Base-by-base conservation (phyloP, 2,888 invertebrate genomes). In the Stomorhina lunata region DNA sequence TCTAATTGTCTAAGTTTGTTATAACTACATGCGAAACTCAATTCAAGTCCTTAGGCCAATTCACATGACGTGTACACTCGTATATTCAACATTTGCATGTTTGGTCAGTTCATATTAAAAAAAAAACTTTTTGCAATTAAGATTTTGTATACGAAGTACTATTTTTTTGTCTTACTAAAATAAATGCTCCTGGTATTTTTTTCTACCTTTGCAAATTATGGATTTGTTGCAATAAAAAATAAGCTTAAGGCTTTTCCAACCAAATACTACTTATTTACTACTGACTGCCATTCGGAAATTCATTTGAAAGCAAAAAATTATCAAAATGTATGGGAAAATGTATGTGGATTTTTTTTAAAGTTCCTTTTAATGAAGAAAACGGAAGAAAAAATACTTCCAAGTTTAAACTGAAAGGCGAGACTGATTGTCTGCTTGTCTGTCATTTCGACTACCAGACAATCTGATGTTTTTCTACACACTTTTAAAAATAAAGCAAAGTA, bases 191-290 rank as follows among this genome's bases (percentile, higher is more conserved):
- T n/a, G n/a, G 34, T 53, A 29, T 61, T 55, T 20, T 15, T 43
- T 2, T 20, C 9, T 59, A 61, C 29, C 37, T 61, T 72, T 9
- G 34, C 29, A 73, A 68, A 76, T 66, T 76, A 76, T 76, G 45
- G 75, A 22, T 59, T 65, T 34, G 17, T 43, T 48, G 10, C 17
- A n/a, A 20, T n/a, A 34, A 59, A 59, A 72, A 61, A 50, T 22
- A 27, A 7, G 61, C 73, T 68, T 43, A 53, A 45, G 80, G 79
- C 32, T 20, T 53, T 63, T 66, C 20, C 2, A 57, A 34, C 61
- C 25, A 69, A 69, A 20, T 43, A 63, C 45, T 43, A 57, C n/a
- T n/a, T n/a, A n/a, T n/a, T n/a, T n/a, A n/a, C 50, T 40, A n/a
- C 40, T 65, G 66, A 29, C 29, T 27, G 27, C 15, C 25, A 63